Evolutionary conservation across 2,113 vertebrate genomes (phyloP).

Genomic region (Hystrix cristata): DNA sequence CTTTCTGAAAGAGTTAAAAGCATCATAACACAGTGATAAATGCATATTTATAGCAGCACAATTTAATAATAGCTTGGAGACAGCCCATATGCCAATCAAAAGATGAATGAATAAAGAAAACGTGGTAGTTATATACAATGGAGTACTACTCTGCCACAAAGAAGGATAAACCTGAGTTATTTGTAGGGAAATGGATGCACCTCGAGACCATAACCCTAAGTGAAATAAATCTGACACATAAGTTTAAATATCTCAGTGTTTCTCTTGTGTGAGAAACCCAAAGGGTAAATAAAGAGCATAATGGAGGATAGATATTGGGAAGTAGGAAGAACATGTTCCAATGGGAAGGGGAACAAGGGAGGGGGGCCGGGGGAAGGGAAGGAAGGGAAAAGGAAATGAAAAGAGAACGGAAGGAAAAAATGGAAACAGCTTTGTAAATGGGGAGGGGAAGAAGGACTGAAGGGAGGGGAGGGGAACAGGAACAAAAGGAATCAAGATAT

Average conservation of each 20-base stretch:
- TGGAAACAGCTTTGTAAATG: neutral
- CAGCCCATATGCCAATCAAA: neutral
- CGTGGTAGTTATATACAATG: neutral
- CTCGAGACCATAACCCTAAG: neutral
- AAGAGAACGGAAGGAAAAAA: neutral
- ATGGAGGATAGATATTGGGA: neutral
- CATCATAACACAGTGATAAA: neutral
- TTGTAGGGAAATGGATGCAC: neutral
- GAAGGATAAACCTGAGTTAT: neutral
- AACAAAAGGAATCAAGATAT: neutral
- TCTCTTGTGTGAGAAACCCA: neutral
- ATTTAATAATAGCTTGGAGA: neutral
- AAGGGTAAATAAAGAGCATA: neutral
- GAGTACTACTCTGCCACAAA: neutral
- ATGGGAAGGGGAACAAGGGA: neutral
- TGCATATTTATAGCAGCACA: neutral
- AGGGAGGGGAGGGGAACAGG: neutral
- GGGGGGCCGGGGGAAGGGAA: neutral
- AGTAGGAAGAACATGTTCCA: neutral
- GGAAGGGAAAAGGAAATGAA: neutral
- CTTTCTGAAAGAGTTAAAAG: neutral
- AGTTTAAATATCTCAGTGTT: neutral
- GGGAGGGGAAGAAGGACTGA: neutral
- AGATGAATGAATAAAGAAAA: neutral
- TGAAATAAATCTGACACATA: neutral